These are phyloP conservation scores for Lepidurus packardi DNA, from an alignment of 1,140 invertebrate genomes.

Conservation along the genomic window DNA sequence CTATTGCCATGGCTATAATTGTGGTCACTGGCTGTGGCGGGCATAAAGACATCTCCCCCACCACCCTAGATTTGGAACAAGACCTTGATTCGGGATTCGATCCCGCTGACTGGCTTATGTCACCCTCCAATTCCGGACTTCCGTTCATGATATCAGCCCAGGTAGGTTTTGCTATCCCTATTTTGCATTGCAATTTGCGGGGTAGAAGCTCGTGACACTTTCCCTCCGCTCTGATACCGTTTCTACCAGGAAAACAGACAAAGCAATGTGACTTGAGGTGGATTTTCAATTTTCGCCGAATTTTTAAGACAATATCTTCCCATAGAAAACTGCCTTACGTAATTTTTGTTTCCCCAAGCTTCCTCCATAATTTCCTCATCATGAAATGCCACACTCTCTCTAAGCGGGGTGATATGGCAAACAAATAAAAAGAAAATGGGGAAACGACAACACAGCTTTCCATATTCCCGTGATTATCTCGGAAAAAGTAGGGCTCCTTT, in stretches of 20 bases:
- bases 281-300: neutral
- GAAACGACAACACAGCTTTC: neutral
- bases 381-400: neutral
- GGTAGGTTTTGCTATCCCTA: neutral
- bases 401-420: neutral
- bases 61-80: constrained; percentile 3
- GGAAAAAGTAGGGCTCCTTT: constrained; percentile 1
- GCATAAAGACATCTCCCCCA: neutral
- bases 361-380: neutral
- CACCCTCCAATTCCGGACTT: constrained; percentile 11
- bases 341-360: neutral
- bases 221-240: neutral
- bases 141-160: constrained; percentile 2
- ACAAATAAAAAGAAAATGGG: neutral
- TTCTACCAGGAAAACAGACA: too few species aligned
- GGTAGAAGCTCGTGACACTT: neutral
- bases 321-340: neutral
- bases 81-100: constrained; percentile 8
- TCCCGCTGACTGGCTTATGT: constrained; percentile 1
- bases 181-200: neutral
- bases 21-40: constrained; percentile 3
- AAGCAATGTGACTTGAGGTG: too few species aligned
- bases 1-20: neutral
- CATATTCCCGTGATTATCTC: constrained; percentile 10
- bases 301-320: neutral